phyloP scores from a whole-genome alignment of 2,888 invertebrate genomes.

The Phengaris arion region DNA sequence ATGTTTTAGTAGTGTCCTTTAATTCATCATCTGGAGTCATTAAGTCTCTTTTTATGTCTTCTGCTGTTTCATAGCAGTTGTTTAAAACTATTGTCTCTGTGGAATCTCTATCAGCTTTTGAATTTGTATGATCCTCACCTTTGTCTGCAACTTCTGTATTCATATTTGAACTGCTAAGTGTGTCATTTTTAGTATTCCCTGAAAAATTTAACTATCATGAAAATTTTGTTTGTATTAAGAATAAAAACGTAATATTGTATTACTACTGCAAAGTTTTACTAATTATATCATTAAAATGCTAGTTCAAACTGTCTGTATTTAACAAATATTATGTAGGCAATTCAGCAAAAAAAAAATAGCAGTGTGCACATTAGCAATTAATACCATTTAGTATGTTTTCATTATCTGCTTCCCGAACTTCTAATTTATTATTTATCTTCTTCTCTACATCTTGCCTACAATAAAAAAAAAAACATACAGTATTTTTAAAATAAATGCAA shows the following conservation, averaged over 20 bases:
- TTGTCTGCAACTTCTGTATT: constrained; percentile 47
- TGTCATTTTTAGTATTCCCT: constrained; percentile 46
- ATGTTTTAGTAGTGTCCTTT: constrained; percentile 45
- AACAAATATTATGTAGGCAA: not conserved
- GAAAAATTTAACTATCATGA: constrained; percentile 38
- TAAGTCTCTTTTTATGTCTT: constrained; percentile 54
- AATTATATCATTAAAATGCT: too few species aligned
- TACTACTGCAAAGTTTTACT: too few species aligned
- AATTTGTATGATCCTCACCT: constrained; percentile 62
- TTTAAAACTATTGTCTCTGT: constrained; percentile 64
- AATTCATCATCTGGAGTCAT: constrained; percentile 45
- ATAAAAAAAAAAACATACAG: constrained; percentile 31
- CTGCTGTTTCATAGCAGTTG: constrained; percentile 55
- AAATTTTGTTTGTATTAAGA: too few species aligned
- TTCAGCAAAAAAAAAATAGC: constrained; percentile 18
- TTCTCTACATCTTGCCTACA: constrained; percentile 55
- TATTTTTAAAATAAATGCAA: not conserved
- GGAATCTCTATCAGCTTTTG: constrained; percentile 61
- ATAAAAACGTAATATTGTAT: too few species aligned
- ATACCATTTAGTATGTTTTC: constrained; percentile 45
- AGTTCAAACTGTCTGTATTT: too few species aligned
- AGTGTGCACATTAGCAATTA: constrained; percentile 41
- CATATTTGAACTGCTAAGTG: constrained; percentile 48
- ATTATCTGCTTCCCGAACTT: constrained; percentile 48
- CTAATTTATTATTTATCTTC: constrained; percentile 55